Conservation (phyloP, 2,113 vertebrate species). For the Oceanites oceanicus region DNA sequence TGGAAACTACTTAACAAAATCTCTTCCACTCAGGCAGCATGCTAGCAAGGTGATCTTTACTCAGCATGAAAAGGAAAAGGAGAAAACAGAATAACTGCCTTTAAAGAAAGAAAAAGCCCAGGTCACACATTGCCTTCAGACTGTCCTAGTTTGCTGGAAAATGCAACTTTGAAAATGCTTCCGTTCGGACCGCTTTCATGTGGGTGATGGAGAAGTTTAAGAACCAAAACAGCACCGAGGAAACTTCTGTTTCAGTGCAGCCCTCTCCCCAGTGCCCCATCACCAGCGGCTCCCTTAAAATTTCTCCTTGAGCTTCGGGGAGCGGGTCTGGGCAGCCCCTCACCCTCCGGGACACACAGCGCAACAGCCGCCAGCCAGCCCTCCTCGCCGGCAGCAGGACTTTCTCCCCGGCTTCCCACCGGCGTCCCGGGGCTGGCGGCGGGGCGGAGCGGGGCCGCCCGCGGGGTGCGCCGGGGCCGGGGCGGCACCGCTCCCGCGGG, state of each 20-base stretch:
- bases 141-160: not conserved
- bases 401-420: not conserved
- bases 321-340: not conserved
- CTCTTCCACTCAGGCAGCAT: fast-evolving
- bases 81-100: not conserved
- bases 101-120: not conserved
- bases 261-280: not conserved
- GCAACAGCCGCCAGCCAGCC: not conserved
- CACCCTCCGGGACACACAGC: fast-evolving
- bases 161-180: not conserved
- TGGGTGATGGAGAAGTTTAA: not conserved
- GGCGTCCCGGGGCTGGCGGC: not conserved
- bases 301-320: fast-evolving
- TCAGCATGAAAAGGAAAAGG: not conserved
- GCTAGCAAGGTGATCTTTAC: not conserved
- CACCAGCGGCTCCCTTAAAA: fast-evolving
- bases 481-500: too few species aligned
- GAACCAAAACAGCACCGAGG: not conserved
- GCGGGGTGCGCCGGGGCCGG: not conserved
- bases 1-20: not conserved
- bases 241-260: not conserved
- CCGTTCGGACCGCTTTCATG: fast-evolving
- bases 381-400: not conserved
- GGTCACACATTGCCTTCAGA: not conserved
- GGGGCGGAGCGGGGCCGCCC: not conserved